phyloP scores from a whole-genome alignment of 1,140 invertebrate species.

The Tetragonula clypearis region DNA sequence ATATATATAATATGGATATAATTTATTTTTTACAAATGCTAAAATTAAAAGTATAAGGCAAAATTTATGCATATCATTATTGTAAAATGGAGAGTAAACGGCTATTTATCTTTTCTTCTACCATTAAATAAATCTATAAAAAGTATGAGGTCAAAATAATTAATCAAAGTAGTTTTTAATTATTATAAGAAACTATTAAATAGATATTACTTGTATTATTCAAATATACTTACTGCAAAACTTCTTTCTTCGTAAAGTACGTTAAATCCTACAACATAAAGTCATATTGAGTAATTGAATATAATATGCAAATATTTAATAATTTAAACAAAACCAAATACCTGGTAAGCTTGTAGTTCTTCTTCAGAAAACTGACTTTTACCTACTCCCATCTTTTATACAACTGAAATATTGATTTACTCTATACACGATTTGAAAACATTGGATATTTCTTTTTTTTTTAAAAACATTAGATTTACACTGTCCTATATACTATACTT shows the following conservation, averaged over 20 bases:
- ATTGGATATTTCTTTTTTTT: neutral
- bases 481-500: neutral
- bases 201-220: conserved; percentile 25
- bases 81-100: neutral
- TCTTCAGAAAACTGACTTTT: conserved; percentile 93
- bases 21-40: neutral
- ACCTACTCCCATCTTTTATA: conserved; percentile 86
- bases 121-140: neutral
- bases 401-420: neutral
- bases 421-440: neutral
- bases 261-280: conserved; percentile 89
- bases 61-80: neutral
- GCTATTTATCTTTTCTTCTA: neutral
- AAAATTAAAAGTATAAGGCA: neutral
- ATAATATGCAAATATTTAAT: neutral
- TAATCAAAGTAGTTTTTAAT: neutral
- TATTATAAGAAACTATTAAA: neutral
- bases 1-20: neutral
- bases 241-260: conserved; percentile 95
- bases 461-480: neutral
- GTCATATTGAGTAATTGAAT: conserved; percentile 18
- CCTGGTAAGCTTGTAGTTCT: conserved; percentile 94
- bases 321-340: conserved; percentile 70
- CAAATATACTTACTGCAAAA: conserved; percentile 90
- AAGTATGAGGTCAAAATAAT: neutral